Conservation (phyloP, 2,113 vertebrate genomes). For the Seriola dumerili region DNA sequence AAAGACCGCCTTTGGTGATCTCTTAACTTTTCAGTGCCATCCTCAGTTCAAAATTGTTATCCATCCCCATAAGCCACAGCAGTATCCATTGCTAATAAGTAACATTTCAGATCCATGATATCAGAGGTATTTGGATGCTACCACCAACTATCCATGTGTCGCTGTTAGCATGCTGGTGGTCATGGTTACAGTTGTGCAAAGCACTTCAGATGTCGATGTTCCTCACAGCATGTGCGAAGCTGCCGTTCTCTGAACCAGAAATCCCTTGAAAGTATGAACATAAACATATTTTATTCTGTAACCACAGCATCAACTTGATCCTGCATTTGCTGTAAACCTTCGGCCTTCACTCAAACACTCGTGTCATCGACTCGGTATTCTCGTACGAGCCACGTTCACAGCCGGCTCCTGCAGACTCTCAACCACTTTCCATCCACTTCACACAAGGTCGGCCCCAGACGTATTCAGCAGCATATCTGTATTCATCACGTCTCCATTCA, state of each 20-base stretch:
- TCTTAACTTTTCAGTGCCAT: no score
- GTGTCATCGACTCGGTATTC: constrained; percentile 18
- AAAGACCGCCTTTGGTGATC: no score
- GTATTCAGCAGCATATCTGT: constrained; percentile 36
- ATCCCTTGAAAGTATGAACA: neutral
- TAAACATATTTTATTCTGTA: neutral
- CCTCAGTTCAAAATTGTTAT: no score
- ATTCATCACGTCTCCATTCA: constrained; percentile 60
- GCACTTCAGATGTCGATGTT: no score
- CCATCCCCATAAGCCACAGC: no score
- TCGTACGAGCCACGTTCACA: constrained; percentile 2
- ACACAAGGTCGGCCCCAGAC: constrained; percentile 42
- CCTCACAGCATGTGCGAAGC: no score
- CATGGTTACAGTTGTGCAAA: no score
- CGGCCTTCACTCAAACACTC: neutral
- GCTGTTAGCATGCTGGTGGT: no score
- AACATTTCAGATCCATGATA: no score
- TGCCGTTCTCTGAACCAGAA: neutral
- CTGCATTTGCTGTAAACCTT: neutral
- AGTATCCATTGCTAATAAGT: no score
- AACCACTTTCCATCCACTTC: constrained; percentile 30
- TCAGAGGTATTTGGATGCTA: no score
- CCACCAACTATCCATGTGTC: no score
- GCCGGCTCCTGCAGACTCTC: constrained; percentile 15
- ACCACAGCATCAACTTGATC: constrained; percentile 1